Evolutionary conservation across 2,888 invertebrate species (phyloP), one percentile per base, ranked within the genome.

Genomic region (Cistogaster globosa): DNA sequence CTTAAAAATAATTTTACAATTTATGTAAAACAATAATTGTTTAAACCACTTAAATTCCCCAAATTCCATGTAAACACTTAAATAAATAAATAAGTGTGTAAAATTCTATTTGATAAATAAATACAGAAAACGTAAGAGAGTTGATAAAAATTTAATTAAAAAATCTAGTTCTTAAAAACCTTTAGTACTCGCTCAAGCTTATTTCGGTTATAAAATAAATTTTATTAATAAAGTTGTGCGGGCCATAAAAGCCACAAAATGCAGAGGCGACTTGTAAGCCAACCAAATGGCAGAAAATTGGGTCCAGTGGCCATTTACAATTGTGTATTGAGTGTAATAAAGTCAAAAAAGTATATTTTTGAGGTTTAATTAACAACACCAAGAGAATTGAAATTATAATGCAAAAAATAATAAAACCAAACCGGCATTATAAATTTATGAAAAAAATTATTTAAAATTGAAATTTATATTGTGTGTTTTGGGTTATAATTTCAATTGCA

Each of bases 401-500:
- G 22, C n/a, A 22, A n/a, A 22, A n/a, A 38, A 14, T 55, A 9
- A 16, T 18, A 42, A 57, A 68, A 68, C 38, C n/a, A 48, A 67
- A 68, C 36, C 22, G 48, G 36, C 67, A 5, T 62, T 58, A 20
- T 20, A 68, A 68, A 67, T 60, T 42, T 22, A 18, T 53, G 53
- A 60, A 76, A 76, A 60, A 76, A 60, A 51, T 62, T 69, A 53
- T 55, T 78, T 12, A 69, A 69, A 78, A 69, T 42, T 53, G 18
- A 67, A 67, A 76, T 67, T 77, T 69, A 53, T 68, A 77, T 68
- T 53, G 12, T 58, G 22, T 67, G 51, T 60, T 76, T 68, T 76
- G 48, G 20, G 12, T 6, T 5, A 16, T 20, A 42, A 67, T 67
- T 67, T 36, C 67, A 36, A 76, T 42, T 32, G 22, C 58, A 57